phyloP scores from a whole-genome alignment of 2,888 invertebrate genomes.

The Orchesellides sinensis region DNA sequence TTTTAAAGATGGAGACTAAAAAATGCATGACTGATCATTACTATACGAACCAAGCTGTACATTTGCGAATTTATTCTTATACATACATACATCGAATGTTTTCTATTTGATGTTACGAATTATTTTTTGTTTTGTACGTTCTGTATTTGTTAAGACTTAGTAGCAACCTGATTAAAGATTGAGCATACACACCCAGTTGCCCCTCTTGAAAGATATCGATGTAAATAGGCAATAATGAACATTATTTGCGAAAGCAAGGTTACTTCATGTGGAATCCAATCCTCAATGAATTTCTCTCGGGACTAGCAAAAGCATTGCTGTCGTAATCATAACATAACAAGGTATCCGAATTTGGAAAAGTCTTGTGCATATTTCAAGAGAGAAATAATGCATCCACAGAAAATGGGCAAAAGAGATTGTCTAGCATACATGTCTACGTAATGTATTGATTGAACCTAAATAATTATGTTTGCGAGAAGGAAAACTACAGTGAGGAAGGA shows the following conservation, averaged over 20 bases:
- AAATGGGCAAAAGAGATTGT: too few species aligned
- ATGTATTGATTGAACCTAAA: constrained; percentile 37
- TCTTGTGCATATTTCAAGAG: too few species aligned
- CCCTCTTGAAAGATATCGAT: neutral
- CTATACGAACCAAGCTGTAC: too few species aligned
- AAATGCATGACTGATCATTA: too few species aligned
- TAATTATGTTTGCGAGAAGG: constrained; percentile 24
- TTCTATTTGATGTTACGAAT: too few species aligned
- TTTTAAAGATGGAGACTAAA: too few species aligned
- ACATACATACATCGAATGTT: too few species aligned
- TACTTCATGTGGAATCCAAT: neutral
- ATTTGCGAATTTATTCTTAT: too few species aligned
- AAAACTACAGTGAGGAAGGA: constrained; percentile 11
- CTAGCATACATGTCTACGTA: too few species aligned
- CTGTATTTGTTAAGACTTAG: constrained; percentile 38
- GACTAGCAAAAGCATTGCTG: neutral
- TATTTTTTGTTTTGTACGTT: neutral
- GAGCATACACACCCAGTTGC: neutral
- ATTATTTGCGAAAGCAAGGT: neutral
- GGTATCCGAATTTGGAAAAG: too few species aligned
- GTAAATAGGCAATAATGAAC: neutral
- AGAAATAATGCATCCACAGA: too few species aligned
- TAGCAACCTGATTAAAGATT: constrained; percentile 32
- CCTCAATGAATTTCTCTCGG: neutral
- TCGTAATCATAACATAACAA: too few species aligned